Evolutionary conservation across 2,797 vertebrate species (phyloP).

Genomic region (Artibeus lituratus): DNA sequence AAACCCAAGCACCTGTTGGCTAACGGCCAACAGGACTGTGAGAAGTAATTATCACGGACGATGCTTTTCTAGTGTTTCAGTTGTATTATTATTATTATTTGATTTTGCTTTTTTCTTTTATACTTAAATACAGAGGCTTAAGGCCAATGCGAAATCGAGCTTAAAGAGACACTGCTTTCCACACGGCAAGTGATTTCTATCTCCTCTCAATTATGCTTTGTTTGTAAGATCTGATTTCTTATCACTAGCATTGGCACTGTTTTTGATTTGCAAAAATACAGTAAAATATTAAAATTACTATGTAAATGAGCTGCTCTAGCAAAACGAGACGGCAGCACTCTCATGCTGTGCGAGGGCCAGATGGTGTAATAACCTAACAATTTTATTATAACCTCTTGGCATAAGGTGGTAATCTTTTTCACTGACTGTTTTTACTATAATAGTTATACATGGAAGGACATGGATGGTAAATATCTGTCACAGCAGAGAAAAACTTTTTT

Average conservation of each 20-base stretch:
- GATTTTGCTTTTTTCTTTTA: background rate
- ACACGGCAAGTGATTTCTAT: background rate
- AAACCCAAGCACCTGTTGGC: background rate
- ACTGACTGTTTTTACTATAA: background rate
- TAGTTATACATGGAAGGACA: background rate
- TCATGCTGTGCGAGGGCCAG: background rate
- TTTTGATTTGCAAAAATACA: conserved; percentile 17
- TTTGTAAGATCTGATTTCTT: background rate
- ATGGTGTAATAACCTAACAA: background rate
- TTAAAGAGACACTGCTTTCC: background rate
- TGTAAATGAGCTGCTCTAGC: background rate
- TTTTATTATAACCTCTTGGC: background rate
- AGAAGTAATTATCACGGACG: background rate
- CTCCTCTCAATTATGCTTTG: background rate
- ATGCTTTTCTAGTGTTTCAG: background rate
- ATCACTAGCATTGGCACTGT: background rate
- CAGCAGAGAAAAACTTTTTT: background rate
- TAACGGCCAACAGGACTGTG: background rate
- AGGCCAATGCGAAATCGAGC: background rate
- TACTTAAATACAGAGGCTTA: background rate
- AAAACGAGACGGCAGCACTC: background rate
- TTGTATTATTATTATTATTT: background rate
- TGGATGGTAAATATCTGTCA: background rate
- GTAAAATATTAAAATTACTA: background rate
- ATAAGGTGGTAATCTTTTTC: background rate